A percentile compares a stretch with the other conserved stretches of the same genome.
Conservation (phyloP, 2,797 vertebrate genomes). For the Anguilla megastoma region DNA sequence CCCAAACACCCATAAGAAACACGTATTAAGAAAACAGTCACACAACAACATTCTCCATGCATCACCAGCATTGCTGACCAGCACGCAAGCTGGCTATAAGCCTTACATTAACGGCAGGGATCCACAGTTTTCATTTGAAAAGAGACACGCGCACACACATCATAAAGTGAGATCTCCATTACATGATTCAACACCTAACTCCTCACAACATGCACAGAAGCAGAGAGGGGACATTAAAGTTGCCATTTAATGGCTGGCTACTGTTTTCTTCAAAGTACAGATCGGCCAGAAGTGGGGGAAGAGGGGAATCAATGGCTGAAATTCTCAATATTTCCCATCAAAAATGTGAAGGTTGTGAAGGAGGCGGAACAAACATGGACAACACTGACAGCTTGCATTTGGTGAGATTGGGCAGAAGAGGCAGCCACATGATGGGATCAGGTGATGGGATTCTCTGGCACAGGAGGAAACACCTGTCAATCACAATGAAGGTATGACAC, state of each 20-base stretch:
- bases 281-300: not conserved
- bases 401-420: not conserved
- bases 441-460: not conserved
- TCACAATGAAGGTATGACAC: not conserved
- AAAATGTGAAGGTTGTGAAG: not conserved
- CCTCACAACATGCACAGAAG: not conserved
- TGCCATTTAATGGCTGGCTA: not conserved
- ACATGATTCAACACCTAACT: not conserved
- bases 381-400: not conserved
- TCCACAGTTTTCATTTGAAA: slow-evolving; percentile 7
- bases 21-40: slow-evolving; percentile 16
- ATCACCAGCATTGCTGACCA: slow-evolving; percentile 72
- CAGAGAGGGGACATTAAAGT: not conserved
- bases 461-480: not conserved
- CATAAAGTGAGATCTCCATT: not conserved
- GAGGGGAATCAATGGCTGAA: not conserved
- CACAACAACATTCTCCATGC: slow-evolving; percentile 15
- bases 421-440: not conserved
- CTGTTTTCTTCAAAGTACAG: not conserved
- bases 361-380: not conserved
- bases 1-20: slow-evolving; percentile 33
- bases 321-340: not conserved
- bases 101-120: slow-evolving; percentile 30
- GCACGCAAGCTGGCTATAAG: slow-evolving; percentile 69
- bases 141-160: slow-evolving; percentile 10